Base-by-base conservation (phyloP, 2,888 invertebrate species). In the Galerucella pusilla region DNA sequence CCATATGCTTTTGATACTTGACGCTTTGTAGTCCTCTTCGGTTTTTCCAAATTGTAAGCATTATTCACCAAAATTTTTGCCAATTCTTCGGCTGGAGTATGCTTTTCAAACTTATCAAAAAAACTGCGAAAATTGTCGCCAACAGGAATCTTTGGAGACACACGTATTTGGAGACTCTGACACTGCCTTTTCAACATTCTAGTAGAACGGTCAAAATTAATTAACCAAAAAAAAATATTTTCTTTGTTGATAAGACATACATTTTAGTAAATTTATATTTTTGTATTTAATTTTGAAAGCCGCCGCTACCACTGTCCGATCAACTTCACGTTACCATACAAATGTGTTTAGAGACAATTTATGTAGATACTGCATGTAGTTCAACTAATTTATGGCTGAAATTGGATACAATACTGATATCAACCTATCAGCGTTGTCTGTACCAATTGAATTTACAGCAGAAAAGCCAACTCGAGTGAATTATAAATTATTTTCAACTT, bases 341-440 rank as follows among this genome's bases (percentile, higher is more conserved):
- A 75, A 75, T 74, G 73, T 66, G 61, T 75, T 71, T 73, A 75
- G 73, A 49, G 71, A 66, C 74, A 69, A 75, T 73, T 65, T 75
- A 74, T 73, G 78, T 65, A 76, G 75, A 71, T 74, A 66, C 72
- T 52, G 69, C 65, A 64, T 68, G 68, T 72, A 75, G 68, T 73
- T 57, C 42, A 60, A 69, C 49, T 73, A 75, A 75, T 66, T 73
- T 70, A 75, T 75, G 66, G 70, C 57, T 70, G 72, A 66, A 75
- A 73, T 59, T 64, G 72, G 71, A 75, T 68, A 71, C 75, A 68
- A 65, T 71, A 67, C 71, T 64, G 71, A 75, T 71, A 71, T 67
- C 46, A 75, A 75, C 63, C 49, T n/a, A 72, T 49, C 72, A 46
- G 35, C 60, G 46, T 66, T 66, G 66, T 66, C 46, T 72, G 45